Percentiles rank a stretch among this genome's conserved stretches.
These are phyloP conservation scores for Ophraella communa DNA, from an alignment of 2,888 invertebrate genomes.

Conservation along the genomic window DNA sequence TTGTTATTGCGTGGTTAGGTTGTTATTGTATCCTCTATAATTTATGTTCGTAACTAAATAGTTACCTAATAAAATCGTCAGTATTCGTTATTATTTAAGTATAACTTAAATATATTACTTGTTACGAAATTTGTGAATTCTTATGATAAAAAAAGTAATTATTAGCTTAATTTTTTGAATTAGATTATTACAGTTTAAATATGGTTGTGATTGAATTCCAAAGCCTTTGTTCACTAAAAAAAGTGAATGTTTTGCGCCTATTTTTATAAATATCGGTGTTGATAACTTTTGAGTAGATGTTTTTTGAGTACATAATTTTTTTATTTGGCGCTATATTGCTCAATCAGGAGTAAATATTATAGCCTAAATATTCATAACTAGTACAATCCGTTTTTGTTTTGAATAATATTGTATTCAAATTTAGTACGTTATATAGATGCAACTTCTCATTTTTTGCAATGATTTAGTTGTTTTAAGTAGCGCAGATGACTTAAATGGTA, in stretches of 20 bases:
- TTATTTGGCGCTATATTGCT: background rate
- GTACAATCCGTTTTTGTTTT: background rate
- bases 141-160: constrained; percentile 41
- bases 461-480: no score
- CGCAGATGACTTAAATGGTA: no score
- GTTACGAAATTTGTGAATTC: constrained; percentile 43
- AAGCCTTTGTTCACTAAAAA: constrained; percentile 7
- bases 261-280: background rate
- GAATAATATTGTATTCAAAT: background rate
- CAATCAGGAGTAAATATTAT: background rate
- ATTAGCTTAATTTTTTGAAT: constrained; percentile 35
- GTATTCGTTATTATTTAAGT: constrained; percentile 9
- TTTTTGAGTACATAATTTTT: background rate
- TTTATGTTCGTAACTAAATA: no score
- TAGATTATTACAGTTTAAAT: constrained; percentile 35
- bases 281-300: background rate
- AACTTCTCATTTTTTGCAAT: no score
- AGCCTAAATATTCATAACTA: background rate
- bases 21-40: no score
- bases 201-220: constrained; percentile 45
- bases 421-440: no score
- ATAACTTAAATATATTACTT: constrained; percentile 41
- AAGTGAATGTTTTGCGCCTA: background rate
- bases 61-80: constrained; percentile 8
- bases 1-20: no score